Percentiles rank a stretch among this genome's conserved stretches.
These are phyloP conservation scores for Prunella strophiata DNA, from an alignment of 2,797 vertebrate species.

Conservation along the genomic window DNA sequence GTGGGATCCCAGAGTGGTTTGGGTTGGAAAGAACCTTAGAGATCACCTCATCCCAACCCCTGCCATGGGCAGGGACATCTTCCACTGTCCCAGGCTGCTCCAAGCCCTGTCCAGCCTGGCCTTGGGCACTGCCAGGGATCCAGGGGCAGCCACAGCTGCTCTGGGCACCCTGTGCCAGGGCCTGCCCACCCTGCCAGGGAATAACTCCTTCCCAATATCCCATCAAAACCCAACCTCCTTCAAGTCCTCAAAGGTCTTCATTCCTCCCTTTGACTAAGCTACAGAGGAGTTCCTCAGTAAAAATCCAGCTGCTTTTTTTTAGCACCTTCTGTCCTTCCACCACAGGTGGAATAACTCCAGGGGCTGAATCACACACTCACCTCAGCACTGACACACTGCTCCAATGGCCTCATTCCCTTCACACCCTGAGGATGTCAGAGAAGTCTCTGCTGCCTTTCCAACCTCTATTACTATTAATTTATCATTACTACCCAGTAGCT, in stretches of 20 bases:
- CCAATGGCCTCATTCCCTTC: background rate
- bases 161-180: background rate
- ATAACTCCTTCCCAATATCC: background rate
- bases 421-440: background rate
- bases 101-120: background rate
- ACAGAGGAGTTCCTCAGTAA: background rate
- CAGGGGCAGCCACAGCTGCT: background rate
- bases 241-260: background rate
- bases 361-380: background rate
- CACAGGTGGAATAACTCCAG: background rate
- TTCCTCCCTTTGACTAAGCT: background rate
- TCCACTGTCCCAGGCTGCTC: fast-evolving
- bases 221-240: background rate
- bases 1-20: background rate
- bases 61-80: background rate
- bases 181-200: background rate
- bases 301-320: background rate
- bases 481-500: background rate
- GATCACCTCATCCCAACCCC: background rate
- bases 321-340: background rate
- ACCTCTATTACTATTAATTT: background rate
- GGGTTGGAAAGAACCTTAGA: background rate
- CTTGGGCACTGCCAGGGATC: background rate
- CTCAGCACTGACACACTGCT: background rate
- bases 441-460: background rate